Evolutionary conservation across 2,888 invertebrate species (phyloP), one percentile per base, ranked within the genome.

Genomic region (Eupithecia insigniata): DNA sequence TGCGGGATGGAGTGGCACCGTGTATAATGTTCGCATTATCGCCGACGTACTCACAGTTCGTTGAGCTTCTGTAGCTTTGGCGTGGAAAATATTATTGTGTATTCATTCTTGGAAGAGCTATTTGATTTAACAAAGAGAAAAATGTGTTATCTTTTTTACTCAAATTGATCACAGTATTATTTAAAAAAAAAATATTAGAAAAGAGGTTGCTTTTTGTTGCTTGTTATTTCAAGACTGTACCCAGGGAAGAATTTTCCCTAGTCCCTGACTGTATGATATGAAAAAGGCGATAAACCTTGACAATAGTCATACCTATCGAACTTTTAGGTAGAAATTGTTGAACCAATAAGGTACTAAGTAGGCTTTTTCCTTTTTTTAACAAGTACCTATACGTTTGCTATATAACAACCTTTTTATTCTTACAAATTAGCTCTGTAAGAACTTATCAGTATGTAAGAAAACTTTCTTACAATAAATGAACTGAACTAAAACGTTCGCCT

Each of bases 21-120:
- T 86, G 93, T 91, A 94, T 94, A 93, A 94, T 94, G 92, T 87
- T 88, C 90, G 72, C 93, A 94, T 93, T 93, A 93, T 92, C 91
- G 82, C 89, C 76, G 85, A 88, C 89, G 87, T 87, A 86, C 87
- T 92, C 90, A 89, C 91, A 85, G 85, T 85, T 85, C 89, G 87
- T 83, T 87, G 90, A 88, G 83, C 89, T 87, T 80, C 82, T 78
- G 76, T 76, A 78, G 75, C 64, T 76, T 70, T 68, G 71, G 73
- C 70, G 71, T 69, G 70, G 75, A 71, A 75, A 78, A 76, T 78
- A 75, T 76, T 74, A 74, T 74, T 74, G 71, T 74, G 69, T 71
- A 64, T 69, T 69, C 74, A 67, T 69, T 71, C 74, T 69, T 67
- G 46, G 72, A 62, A 22, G 22, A 43, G n/a, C 26, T 65, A 66